Percentiles rank a stretch among this genome's conserved stretches.
These are phyloP conservation scores for Natator depressus DNA, from an alignment of 2,113 vertebrate genomes.

Conservation along the genomic window DNA sequence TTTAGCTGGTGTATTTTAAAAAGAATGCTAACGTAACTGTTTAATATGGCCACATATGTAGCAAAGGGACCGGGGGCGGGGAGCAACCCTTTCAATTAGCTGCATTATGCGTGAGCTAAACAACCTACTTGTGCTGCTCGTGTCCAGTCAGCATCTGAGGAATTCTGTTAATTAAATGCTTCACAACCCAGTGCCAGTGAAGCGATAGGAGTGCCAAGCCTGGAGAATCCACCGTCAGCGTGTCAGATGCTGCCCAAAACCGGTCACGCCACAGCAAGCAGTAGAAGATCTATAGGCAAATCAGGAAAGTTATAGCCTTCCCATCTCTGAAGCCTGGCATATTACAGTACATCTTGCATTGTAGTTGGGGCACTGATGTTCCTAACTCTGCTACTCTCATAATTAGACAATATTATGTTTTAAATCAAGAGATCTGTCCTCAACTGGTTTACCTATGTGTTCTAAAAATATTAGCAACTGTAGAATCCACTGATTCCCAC, in stretches of 20 bases:
- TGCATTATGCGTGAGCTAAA: not conserved
- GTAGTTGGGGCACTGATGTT: not conserved
- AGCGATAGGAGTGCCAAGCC: slow-evolving; percentile 90
- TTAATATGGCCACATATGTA: not conserved
- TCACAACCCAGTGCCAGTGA: slow-evolving; percentile 98
- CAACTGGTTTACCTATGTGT: not conserved
- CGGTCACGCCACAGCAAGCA: slow-evolving; percentile 89
- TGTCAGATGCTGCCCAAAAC: slow-evolving; percentile 88
- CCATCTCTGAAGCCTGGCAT: not conserved
- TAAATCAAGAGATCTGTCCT: not conserved
- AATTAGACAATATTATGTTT: accelerated
- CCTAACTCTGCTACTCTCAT: not conserved
- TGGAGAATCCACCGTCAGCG: slow-evolving; percentile 80
- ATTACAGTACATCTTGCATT: not conserved
- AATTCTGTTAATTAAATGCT: slow-evolving; percentile 85
- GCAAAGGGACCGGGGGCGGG: not conserved
- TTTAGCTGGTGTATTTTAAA: not conserved
- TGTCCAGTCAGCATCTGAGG: slow-evolving; percentile 86
- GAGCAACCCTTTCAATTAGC: not conserved
- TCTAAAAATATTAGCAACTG: not conserved
- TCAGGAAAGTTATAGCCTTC: not conserved
- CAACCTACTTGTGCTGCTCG: slow-evolving; percentile 84
- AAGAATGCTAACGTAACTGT: not conserved
- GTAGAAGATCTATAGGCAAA: slow-evolving; percentile 74
- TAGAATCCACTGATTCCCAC: not conserved